Evolutionary conservation across 2,888 invertebrate species (phyloP), one percentile per base, ranked within the genome.

Genomic region (Leptopilina myrica): DNA sequence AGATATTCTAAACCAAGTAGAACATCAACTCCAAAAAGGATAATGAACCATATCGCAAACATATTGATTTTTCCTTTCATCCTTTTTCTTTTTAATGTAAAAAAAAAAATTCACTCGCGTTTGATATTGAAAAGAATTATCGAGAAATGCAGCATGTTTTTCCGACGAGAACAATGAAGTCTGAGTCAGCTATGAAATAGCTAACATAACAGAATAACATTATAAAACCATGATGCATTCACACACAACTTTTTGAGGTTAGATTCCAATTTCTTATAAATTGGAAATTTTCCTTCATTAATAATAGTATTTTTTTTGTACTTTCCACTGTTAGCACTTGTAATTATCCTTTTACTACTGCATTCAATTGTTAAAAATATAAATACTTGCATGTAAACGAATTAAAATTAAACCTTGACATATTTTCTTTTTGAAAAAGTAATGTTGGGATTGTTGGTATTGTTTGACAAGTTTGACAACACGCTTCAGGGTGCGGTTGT

Each of bases 1-100:
- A 87, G 75, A 73, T 85, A 86, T 46, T 86, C 82, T 76, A 87
- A 84, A 3, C 80, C 83, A 8, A 80, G 59, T 49, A 69, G 69
- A 49, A 15, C 49, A 26, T 69, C 53, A 65, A 59, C 53, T 78
- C 77, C 80, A 76, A 82, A 62, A 64, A 78, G 12, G n/a, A 79
- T 20, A 73, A 76, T 12, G 59, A 26, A 33, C 49, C 56, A 78
- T 43, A 77, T 46, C 15, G 43, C 12, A n/a, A 77, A 62, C 62
- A 79, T 62, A 14, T 78, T 65, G 43, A 40, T 33, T 56, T 77
- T 69, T 26, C 49, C 12, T 49, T 33, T 33, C 33, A 33, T 33
- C 33, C 33, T 33, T 33, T 33, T 33, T 33, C 33, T 33, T 33
- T 33, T 33, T 33, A 5, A 3, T 2, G 33, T 33, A 33, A 33